Base-by-base conservation (phyloP, 2,797 vertebrate genomes). In the Leontocebus nigricollis region DNA sequence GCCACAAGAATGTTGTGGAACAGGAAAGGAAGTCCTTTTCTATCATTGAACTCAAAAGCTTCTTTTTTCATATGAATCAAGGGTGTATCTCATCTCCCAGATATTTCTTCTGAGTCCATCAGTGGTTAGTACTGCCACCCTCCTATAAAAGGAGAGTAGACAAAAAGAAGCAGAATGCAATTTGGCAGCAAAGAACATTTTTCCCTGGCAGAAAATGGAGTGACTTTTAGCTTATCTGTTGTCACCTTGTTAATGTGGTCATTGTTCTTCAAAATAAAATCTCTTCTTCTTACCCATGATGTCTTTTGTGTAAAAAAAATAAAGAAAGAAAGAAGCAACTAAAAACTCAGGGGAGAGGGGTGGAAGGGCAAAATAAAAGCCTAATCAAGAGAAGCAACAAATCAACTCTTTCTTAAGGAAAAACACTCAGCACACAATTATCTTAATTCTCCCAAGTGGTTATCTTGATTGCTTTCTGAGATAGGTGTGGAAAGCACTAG, bases 261-360 rank as follows among this genome's bases (percentile, higher is more conserved):
- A 97, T 96, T 97, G 98, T 96, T 98, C 97, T 98, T 97, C 88
- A 97, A 97, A 98, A 98, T 97, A 96, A 97, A 97, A 98, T 97
- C 97, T 98, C 92, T 30, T 94, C 92, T 96, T 96, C 92, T 97
- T 96, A 96, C 72, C 91, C 94, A 91, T 92, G 93, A 96, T 96
- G 76, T 95, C 46, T 93, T 96, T 86, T 7, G 57, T 84, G 96
- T 46, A 59, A 88, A 93, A 93, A 81, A 88, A 75, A n/a, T n/a
- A 77, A 4, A 57, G n/a, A 82, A 55, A 1, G 57, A 90, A 82
- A 75, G 7, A 90, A 95, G 72, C 59, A 76, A 95, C 59, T 92
- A 91, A 90, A 95, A 93, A 86, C 67, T 52, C 84, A 94, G 67
- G 93, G 59, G 82, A 90, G 59, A 96, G 55, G 46, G 72, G 70